Base-by-base conservation (phyloP, 1,140 invertebrate genomes). In the Heliothis virescens region DNA sequence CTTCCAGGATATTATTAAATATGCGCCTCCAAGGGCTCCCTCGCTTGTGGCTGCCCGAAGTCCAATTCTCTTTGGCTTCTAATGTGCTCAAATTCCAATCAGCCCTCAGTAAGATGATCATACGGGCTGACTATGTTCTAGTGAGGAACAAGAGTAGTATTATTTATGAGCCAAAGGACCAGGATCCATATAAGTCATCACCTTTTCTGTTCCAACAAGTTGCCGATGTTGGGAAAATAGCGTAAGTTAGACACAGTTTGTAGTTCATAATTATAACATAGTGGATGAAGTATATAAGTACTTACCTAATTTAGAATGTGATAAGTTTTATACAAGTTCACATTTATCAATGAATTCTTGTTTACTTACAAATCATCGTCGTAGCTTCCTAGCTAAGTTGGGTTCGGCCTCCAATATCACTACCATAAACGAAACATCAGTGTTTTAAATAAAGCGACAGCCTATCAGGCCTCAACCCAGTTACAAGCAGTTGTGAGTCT, bases 161-260 rank as follows among this genome's bases (percentile, higher is more conserved):
- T 1, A 60, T 86, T 1, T 82, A 80, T 18, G 69, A 82, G 3
- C n/a, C 13, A 34, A 34, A 29, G 0, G 78, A 85, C 9, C 82
- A 87, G 53, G 67, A 86, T 63, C 55, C 77, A 1, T 63, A 73
- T 11, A 79, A 85, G 60, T 79, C 67, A 15, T 92, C 92, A 15
- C 92, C 90, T 10, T 92, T 92, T 65, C 79, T 72, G 12, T 83
- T 86, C n/a, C 81, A 88, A 16, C 87, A 91, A 77, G 87, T 92
- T 7, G 80, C 87, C 21, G 73, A 72, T 60, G 11, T 41, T 1
- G 91, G 90, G 9, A 55, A 86, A 41, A 50, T 89, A 11, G 82
- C 86, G 91, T 93, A 84, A 89, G 89, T 86, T 52, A 5, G 34
- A 34, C 34, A 5, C 7, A 34, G 34, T 34, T 34, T 7, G 7